phyloP scores from a whole-genome alignment of 1,140 invertebrate species.

The Platyura marginata region DNA sequence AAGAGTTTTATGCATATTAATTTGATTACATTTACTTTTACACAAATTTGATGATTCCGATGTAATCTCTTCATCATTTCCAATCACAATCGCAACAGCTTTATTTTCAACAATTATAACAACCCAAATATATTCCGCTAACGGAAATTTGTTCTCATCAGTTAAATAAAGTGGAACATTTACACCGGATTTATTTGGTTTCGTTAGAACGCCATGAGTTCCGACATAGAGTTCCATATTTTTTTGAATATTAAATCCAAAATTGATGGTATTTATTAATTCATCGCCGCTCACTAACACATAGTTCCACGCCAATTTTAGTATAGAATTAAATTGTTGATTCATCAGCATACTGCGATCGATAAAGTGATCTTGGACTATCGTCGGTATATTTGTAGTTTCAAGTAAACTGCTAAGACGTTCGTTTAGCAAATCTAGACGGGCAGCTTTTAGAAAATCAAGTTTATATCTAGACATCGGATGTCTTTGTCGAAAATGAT shows the following conservation, averaged over 20 bases:
- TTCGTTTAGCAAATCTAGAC: neutral
- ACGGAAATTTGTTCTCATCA: neutral
- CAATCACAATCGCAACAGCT: neutral
- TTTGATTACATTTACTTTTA: conserved; percentile 1
- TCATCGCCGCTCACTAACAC: neutral
- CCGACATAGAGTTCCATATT: neutral
- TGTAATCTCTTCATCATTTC: neutral
- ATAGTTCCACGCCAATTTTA: conserved; percentile 1
- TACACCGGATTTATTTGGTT: neutral
- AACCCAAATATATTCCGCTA: neutral
- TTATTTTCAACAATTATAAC: neutral
- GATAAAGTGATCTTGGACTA: neutral
- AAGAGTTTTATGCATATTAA: neutral
- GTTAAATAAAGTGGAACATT: neutral
- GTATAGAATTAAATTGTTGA: neutral
- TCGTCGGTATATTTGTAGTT: neutral
- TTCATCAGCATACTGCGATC: neutral
- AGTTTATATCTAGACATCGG: neutral
- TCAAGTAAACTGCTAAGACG: neutral
- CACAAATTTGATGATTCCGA: neutral
- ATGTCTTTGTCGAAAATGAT: neutral
- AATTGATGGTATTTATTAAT: neutral
- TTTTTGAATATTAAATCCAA: neutral
- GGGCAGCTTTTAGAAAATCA: neutral
- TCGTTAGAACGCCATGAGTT: neutral